phyloP scores from a whole-genome alignment of 2,888 invertebrate genomes.

The Troides aeacus region DNA sequence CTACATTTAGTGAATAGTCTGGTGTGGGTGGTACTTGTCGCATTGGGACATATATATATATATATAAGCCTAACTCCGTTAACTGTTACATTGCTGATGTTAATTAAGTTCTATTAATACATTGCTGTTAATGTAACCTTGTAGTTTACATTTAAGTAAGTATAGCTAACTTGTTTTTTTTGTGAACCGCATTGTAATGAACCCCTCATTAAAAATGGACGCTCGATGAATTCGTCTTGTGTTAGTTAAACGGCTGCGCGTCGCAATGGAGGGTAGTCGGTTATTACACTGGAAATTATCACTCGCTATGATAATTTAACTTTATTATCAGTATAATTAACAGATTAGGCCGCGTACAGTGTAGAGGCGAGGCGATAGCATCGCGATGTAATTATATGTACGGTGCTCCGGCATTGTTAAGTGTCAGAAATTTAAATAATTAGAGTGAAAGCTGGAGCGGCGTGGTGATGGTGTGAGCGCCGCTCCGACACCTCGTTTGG shows the following conservation, averaged over 20 bases:
- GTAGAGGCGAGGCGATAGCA: slow-evolving; percentile 14
- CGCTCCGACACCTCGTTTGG: slow-evolving; percentile 22
- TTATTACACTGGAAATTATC: slow-evolving; percentile 29
- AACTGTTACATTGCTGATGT: too few species aligned
- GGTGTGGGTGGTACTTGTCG: too few species aligned
- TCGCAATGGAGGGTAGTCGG: slow-evolving; percentile 23
- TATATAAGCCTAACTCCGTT: too few species aligned
- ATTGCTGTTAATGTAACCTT: too few species aligned
- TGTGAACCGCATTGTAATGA: background rate
- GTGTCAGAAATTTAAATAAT: slow-evolving; percentile 29
- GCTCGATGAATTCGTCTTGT: slow-evolving; percentile 33
- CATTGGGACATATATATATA: too few species aligned
- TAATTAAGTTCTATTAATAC: background rate
- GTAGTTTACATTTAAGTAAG: too few species aligned
- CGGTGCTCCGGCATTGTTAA: slow-evolving; percentile 23
- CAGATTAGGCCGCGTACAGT: slow-evolving; percentile 27
- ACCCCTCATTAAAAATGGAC: background rate
- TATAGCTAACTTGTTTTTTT: too few species aligned
- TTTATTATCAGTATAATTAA: slow-evolving; percentile 32
- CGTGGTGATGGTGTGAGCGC: background rate
- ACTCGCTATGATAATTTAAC: slow-evolving; percentile 29
- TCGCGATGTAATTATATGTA: slow-evolving; percentile 23
- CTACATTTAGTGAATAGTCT: too few species aligned
- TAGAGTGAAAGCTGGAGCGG: slow-evolving; percentile 22
- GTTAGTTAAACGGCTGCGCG: slow-evolving; percentile 31